phyloP scores from a whole-genome alignment of 2,797 vertebrate species.

The Scarus forsteni region DNA sequence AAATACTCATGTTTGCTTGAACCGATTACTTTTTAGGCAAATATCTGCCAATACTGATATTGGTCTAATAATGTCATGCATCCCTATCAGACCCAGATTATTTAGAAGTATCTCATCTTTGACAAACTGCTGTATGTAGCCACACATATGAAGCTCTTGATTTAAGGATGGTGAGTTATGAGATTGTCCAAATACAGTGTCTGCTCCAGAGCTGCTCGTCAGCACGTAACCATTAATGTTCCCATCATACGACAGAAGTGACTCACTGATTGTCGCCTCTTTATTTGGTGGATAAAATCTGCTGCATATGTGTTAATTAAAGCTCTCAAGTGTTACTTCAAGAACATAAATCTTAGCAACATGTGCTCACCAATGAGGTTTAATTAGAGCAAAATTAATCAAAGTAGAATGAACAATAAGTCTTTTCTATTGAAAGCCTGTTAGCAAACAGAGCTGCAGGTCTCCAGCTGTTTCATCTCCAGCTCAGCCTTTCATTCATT shows the following conservation, averaged over 20 bases:
- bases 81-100: no score
- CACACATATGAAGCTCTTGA: neutral
- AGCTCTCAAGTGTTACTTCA: neutral
- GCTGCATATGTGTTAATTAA: slow-evolving; percentile 1
- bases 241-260: no score
- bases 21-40: no score
- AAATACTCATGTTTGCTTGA: no score
- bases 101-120: no score
- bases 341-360: neutral
- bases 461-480: neutral
- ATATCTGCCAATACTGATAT: no score
- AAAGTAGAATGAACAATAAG: slow-evolving; percentile 21
- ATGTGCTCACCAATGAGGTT: neutral
- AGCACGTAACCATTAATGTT: neutral
- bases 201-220: neutral
- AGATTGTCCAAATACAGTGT: neutral
- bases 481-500: slow-evolving; percentile 15
- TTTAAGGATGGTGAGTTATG: neutral
- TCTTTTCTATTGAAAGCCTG: slow-evolving; percentile 4
- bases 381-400: slow-evolving; percentile 28
- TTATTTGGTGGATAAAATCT: neutral
- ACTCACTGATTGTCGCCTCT: neutral
- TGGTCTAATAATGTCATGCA: no score
- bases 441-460: slow-evolving; percentile 3
- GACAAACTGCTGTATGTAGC: neutral